Evolutionary conservation across 2,888 invertebrate genomes (phyloP).

Genomic region (Ochropacha duplaris): DNA sequence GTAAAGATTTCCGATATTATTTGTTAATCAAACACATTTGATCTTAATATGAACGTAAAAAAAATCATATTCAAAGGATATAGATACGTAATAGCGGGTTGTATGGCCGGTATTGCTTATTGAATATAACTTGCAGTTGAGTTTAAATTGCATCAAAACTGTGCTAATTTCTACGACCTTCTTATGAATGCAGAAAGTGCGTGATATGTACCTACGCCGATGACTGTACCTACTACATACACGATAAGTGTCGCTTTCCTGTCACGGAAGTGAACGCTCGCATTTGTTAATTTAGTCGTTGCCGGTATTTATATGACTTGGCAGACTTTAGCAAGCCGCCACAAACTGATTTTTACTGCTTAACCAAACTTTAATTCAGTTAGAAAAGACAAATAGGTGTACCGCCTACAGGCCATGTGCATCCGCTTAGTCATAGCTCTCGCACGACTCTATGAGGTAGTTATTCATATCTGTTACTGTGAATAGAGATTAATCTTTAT

Average conservation of each 20-base stretch:
- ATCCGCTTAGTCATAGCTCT: conserved; percentile 15
- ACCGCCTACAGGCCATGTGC: conserved; percentile 9
- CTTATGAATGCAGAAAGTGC: neutral
- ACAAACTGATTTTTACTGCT: conserved; percentile 48
- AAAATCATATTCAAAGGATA: neutral
- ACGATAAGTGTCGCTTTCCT: conserved; percentile 74
- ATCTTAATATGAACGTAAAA: neutral
- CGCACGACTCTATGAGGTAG: neutral
- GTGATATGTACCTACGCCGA: conserved; percentile 30
- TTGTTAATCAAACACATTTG: neutral
- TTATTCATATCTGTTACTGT: conserved; percentile 1
- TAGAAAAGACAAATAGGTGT: conserved; percentile 19
- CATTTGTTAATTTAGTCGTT: conserved; percentile 68
- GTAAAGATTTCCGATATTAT: neutral
- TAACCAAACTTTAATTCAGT: conserved; percentile 25
- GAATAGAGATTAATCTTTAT: conserved; percentile 4
- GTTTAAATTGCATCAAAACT: neutral
- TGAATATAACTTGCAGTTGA: no score
- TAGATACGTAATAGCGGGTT: neutral
- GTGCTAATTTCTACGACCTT: neutral
- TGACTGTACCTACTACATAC: conserved; percentile 43
- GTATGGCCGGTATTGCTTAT: neutral
- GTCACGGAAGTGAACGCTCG: conserved; percentile 59
- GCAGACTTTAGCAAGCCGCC: conserved; percentile 26
- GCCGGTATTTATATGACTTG: conserved; percentile 42